Evolutionary conservation across 2,888 invertebrate species (phyloP), one percentile per base, ranked within the genome.

Genomic region (Myopa testacea): DNA sequence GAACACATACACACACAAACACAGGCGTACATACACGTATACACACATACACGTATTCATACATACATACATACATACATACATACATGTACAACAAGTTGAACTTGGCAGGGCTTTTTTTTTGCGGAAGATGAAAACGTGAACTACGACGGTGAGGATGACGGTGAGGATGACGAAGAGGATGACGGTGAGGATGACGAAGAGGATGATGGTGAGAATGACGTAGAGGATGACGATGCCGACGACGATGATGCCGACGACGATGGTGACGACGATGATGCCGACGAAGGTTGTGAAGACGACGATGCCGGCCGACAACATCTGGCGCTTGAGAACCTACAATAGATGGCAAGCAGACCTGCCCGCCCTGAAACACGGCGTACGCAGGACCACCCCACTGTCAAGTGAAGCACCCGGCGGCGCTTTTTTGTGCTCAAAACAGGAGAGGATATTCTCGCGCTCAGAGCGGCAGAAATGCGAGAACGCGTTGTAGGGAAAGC

Each of bases 381-480:
- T 50, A 10, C 50, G 58, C 6, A n/a, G 4, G 19, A 26, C 62
- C 62, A 8, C 4, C 62, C 62, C 62, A 8, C 4, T 34, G 6
- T 19, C 62, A 62, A 19, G 7, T 2, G 2, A 19, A 10, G 4
- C 16, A 10, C 26, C 26, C 63, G 37, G 37, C 38, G 5, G 74
- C 63, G 10, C 50, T 45, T 45, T n/a, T 14, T 19, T 12, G 26
- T 50, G 34, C 74, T 14, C 63, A 16, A 52, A n/a, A 52, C 65
- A 65, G 74, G 75, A 52, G 52, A 52, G 65, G 67, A 67, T 55
- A 67, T 26, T 68, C 26, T 55, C 75, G 58, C 45, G 74, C 55
- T 34, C 8, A 70, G 52, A 70, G 70, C 14, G 14, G 55, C 52
- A 70, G 50, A 38, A 70, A 67, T 71, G 70, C 62, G 69, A 75